These are phyloP conservation scores for Aethina tumida DNA, from an alignment of 1,140 invertebrate genomes.

Conservation along the genomic window DNA sequence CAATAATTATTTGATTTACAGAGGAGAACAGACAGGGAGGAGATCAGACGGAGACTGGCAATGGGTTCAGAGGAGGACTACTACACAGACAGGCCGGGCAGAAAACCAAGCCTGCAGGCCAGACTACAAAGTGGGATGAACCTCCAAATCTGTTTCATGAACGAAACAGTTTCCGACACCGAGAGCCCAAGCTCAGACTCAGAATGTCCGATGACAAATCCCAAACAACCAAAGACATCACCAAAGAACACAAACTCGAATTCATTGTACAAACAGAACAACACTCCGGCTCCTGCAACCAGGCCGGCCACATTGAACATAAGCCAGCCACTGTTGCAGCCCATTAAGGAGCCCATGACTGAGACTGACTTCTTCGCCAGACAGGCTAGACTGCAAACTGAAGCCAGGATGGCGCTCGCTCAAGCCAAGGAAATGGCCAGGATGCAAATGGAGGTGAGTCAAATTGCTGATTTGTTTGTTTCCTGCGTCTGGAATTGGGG, in stretches of 20 bases:
- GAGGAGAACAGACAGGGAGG: conserved; percentile 83
- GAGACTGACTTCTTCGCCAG: conserved; percentile 69
- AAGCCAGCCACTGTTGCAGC: conserved; percentile 25
- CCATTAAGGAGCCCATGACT: conserved; percentile 34
- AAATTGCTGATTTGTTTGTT: too few relatives aligned
- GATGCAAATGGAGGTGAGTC: conserved; percentile 79
- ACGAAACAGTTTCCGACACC: conserved; percentile 77
- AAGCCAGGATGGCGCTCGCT: conserved; percentile 79
- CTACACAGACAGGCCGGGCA: conserved; percentile 53
- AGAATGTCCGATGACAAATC: conserved; percentile 38
- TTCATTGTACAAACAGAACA: conserved; percentile 19
- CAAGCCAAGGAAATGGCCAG: conserved; percentile 87
- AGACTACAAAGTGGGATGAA: conserved; percentile 83
- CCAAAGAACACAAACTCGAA: conserved; percentile 8
- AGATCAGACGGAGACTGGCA: conserved; percentile 78
- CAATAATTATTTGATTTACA: conserved; percentile 39
- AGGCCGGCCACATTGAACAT: conserved; percentile 31
- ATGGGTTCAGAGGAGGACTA: conserved; percentile 79
- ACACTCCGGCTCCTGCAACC: conserved; percentile 16
- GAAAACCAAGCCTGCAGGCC: conserved; percentile 80
- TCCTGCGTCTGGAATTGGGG: too few relatives aligned
- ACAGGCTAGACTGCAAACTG: conserved; percentile 77
- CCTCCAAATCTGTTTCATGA: conserved; percentile 92
- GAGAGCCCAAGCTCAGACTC: conserved; percentile 63
- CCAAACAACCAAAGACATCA: conserved; percentile 33